Conservation (phyloP, 2,888 invertebrate genomes). For the Nomada hirtipes region DNA sequence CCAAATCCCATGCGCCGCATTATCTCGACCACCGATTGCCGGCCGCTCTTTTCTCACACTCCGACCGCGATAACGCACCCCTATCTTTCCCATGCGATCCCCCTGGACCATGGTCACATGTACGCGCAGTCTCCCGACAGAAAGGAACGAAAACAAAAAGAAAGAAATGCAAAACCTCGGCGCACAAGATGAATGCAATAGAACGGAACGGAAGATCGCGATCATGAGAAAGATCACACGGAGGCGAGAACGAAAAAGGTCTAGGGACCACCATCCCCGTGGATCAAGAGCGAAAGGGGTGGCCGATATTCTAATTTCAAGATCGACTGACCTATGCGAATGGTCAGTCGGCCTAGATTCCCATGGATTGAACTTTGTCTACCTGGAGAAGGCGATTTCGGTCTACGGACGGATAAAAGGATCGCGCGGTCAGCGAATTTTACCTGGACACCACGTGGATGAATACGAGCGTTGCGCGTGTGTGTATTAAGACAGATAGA, state of each 20-base stretch:
- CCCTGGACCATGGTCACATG: constrained; percentile 25
- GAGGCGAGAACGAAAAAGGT: constrained; percentile 1
- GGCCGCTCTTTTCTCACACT: constrained; percentile 9
- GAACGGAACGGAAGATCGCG: not conserved
- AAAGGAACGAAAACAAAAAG: not conserved
- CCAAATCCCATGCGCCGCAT: not conserved
- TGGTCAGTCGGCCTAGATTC: constrained; percentile 77
- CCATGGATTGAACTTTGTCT: constrained; percentile 72
- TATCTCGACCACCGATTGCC: constrained; percentile 1
- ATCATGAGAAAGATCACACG: not conserved
- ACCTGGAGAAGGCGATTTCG: constrained; percentile 69
- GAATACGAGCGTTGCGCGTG: constrained; percentile 2
- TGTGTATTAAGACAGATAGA: constrained; percentile 29
- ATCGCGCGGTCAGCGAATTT: constrained; percentile 49
- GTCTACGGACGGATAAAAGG: constrained; percentile 6
- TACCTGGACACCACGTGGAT: constrained; percentile 61
- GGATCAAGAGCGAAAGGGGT: constrained; percentile 34
- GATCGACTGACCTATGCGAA: constrained; percentile 65
- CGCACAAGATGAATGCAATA: not conserved
- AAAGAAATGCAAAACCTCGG: not conserved
- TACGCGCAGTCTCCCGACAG: not conserved
- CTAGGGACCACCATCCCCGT: constrained; percentile 13
- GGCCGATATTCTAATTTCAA: constrained; percentile 69
- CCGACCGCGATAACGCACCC: constrained; percentile 11
- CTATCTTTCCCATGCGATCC: constrained; percentile 40